Conservation (phyloP, 2,888 invertebrate species). For the Ichneumoninae sp. region DNA sequence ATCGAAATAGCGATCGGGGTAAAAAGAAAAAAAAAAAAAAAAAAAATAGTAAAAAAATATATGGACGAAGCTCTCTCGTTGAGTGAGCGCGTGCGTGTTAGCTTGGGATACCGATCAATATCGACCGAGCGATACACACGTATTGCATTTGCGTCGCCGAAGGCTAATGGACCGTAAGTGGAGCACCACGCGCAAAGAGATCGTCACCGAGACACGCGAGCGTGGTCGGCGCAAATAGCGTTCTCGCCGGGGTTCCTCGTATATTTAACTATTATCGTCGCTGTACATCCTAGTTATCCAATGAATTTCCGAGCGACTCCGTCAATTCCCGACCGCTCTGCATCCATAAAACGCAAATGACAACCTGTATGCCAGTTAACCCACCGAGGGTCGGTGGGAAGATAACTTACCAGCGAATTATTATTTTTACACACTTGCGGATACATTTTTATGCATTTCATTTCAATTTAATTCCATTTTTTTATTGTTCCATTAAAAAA, state of each 20-base stretch:
- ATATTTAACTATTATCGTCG: slow-evolving; percentile 42
- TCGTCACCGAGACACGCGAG: slow-evolving; percentile 38
- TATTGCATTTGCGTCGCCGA: slow-evolving; percentile 60
- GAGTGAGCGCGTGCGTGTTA: slow-evolving; percentile 28
- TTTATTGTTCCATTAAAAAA: background rate
- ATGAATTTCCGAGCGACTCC: slow-evolving; percentile 44
- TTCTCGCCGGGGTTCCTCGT: slow-evolving; percentile 31
- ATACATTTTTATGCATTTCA: background rate
- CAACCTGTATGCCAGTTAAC: background rate
- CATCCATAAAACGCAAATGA: background rate
- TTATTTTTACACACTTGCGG: background rate
- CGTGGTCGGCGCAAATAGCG: slow-evolving; percentile 47
- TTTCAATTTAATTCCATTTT: background rate
- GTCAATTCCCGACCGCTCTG: background rate
- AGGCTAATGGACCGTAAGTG: slow-evolving; percentile 67
- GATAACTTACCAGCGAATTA: background rate
- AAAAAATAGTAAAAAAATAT: background rate
- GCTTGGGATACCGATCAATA: slow-evolving; percentile 54
- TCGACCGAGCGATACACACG: slow-evolving; percentile 57
- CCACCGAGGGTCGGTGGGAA: background rate
- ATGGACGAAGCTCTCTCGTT: slow-evolving; percentile 18
- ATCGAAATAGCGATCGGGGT: slow-evolving; percentile 11
- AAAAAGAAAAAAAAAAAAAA: slow-evolving; percentile 9
- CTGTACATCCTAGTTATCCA: slow-evolving; percentile 56
- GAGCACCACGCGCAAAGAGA: slow-evolving; percentile 56